Conservation (phyloP, 1,140 invertebrate species). For the Hyles euphorbiae region DNA sequence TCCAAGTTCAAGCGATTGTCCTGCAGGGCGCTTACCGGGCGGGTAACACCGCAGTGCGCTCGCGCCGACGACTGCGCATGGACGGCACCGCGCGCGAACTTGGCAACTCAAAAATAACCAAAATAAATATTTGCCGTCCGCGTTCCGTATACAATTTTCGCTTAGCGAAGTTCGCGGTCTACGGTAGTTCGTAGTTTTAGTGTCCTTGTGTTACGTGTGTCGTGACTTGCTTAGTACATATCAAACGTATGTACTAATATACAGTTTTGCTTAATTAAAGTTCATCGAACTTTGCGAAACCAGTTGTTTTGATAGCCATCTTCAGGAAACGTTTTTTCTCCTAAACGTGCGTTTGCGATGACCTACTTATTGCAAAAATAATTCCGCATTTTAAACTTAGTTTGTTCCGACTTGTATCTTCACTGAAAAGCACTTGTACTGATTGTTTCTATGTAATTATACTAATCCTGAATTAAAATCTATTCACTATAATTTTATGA, state of each 20-base stretch:
- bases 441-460: no score
- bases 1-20: slow-evolving; percentile 46
- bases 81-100: slow-evolving; percentile 35
- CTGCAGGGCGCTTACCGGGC: slow-evolving; percentile 35
- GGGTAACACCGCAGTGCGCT: slow-evolving; percentile 39
- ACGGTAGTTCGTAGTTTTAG: slow-evolving; percentile 18
- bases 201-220: slow-evolving; percentile 24
- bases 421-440: no score
- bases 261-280: slow-evolving; percentile 27
- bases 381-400: no score
- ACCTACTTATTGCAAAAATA: no score
- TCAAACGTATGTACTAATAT: slow-evolving; percentile 3
- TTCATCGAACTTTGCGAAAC: slow-evolving; percentile 21
- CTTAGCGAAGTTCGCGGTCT: neutral
- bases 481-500: no score
- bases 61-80: slow-evolving; percentile 50
- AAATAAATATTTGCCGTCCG: slow-evolving; percentile 25
- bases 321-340: no score
- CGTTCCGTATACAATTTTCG: slow-evolving; percentile 14
- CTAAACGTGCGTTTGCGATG: no score
- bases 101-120: slow-evolving; percentile 23
- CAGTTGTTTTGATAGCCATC: no score
- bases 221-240: neutral
- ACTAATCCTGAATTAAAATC: no score
- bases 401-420: no score